phyloP scores from a whole-genome alignment of 1,140 invertebrate species.

The Cydia strobilella region DNA sequence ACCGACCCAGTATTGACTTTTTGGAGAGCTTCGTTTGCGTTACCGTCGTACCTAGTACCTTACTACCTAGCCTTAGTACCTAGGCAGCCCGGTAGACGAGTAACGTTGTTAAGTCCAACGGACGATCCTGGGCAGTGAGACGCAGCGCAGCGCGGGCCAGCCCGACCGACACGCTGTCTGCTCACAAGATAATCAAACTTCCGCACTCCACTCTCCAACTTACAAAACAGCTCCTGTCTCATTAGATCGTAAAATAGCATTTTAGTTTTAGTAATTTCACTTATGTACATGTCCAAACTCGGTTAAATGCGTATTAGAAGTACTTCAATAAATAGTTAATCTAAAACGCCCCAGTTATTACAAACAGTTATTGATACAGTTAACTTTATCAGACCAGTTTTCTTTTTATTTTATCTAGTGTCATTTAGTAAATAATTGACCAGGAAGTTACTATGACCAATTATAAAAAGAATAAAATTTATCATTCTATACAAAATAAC shows the following conservation, averaged over 20 bases:
- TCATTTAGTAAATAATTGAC: not conserved
- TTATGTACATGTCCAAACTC: not conserved
- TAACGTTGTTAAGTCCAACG: constrained; percentile 44
- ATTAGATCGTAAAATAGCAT: constrained; percentile 1
- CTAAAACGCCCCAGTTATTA: not conserved
- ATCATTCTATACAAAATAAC: not conserved
- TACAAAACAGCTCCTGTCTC: constrained; percentile 5
- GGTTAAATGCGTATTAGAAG: not conserved
- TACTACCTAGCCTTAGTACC: too few species aligned
- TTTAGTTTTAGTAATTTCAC: not conserved
- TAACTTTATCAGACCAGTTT: not conserved
- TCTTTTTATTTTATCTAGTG: not conserved
- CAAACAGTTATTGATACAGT: not conserved
- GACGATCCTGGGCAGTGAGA: constrained; percentile 52
- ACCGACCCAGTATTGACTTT: not conserved
- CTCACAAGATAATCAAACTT: constrained; percentile 41
- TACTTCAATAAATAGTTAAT: not conserved
- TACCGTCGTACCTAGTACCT: constrained; percentile 26
- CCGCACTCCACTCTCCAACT: constrained; percentile 9
- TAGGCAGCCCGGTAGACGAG: constrained; percentile 37
- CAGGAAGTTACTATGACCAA: not conserved
- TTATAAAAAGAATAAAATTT: not conserved
- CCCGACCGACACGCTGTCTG: constrained; percentile 50
- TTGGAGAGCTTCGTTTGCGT: not conserved
- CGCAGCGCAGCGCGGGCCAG: constrained; percentile 49